Evolutionary conservation across 2,888 invertebrate genomes (phyloP).

Genomic region (Campoplex capitator): DNA sequence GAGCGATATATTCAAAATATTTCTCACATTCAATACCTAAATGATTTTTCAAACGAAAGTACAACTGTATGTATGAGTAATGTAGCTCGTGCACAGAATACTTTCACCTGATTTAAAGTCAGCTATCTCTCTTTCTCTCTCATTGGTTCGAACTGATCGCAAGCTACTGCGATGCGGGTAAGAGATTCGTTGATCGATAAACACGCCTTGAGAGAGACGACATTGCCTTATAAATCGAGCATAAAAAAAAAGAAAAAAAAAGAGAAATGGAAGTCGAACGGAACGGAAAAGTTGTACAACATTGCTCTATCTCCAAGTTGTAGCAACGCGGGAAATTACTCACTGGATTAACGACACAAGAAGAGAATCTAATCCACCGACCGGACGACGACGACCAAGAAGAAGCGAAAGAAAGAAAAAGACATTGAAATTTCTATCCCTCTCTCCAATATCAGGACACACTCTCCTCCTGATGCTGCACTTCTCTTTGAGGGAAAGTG

Average conservation of each 20-base stretch:
- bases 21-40: neutral
- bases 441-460: slow-evolving; percentile 20
- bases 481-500: slow-evolving; percentile 63
- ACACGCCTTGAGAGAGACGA: slow-evolving; percentile 41
- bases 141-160: slow-evolving; percentile 22
- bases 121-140: slow-evolving; percentile 18
- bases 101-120: slow-evolving; percentile 64
- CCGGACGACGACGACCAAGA: neutral
- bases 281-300: slow-evolving; percentile 39
- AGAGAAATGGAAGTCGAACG: slow-evolving; percentile 24
- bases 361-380: neutral
- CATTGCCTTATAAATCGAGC: slow-evolving; percentile 28
- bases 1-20: neutral
- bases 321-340: slow-evolving; percentile 42
- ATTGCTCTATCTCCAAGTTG: slow-evolving; percentile 37
- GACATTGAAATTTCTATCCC: slow-evolving; percentile 26
- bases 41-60: neutral
- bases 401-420: slow-evolving; percentile 5
- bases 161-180: slow-evolving; percentile 43
- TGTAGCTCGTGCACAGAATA: slow-evolving; percentile 42
- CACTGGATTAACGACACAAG: slow-evolving; percentile 15
- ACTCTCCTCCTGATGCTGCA: slow-evolving; percentile 38
- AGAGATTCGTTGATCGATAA: slow-evolving; percentile 61
- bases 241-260: slow-evolving; percentile 27
- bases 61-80: slow-evolving; percentile 6